Evolutionary conservation across 2,888 invertebrate genomes (phyloP), one percentile per base, ranked within the genome.

Genomic region (Eupithecia dodoneata): DNA sequence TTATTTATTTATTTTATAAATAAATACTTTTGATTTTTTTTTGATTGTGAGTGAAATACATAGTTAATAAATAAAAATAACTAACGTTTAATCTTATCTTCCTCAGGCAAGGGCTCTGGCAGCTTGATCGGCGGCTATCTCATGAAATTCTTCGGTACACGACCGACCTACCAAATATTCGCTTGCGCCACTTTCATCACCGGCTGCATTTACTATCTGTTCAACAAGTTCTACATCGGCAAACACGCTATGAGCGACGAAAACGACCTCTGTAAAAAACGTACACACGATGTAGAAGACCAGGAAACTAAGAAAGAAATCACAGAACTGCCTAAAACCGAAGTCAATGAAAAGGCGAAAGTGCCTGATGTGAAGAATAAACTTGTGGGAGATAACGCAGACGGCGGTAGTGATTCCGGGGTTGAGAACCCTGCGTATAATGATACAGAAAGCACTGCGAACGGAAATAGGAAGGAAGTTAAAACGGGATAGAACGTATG

Each of bases 81-180:
- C 4, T 44, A 44, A 44, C 7, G 7, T 6, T n/a, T n/a, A 1
- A 9, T 55, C 7, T 55, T 72, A 65, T 12, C 76, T 78, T 69
- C 10, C n/a, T 15, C 89, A 97, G 97, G 97, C 73, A 97, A 97
- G 89, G 97, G 97, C 55, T 93, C 97, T 7, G 97, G 97, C 69
- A 97, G 97, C 88, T 91, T 97, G 76, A 95, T 97, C 73, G 97
- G 97, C 15, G 97, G 97, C 13, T 97, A 97, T 87, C 89, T 97
- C 75, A 97, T 97, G 95, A 97, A 97, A 87, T 95, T 95, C 80
- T 96, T 97, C 82, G 97, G 97, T 10, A 97, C 97, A 6, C 94
- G 97, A 74, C 95, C 96, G 0, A 97, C 97, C 0, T 97, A 97
- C 87, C 96, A 96, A 87, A 96, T 97, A 81, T 97, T 97, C 86